These are phyloP conservation scores for Aldrovandia affinis DNA, from an alignment of 2,797 vertebrate genomes.

Conservation along the genomic window DNA sequence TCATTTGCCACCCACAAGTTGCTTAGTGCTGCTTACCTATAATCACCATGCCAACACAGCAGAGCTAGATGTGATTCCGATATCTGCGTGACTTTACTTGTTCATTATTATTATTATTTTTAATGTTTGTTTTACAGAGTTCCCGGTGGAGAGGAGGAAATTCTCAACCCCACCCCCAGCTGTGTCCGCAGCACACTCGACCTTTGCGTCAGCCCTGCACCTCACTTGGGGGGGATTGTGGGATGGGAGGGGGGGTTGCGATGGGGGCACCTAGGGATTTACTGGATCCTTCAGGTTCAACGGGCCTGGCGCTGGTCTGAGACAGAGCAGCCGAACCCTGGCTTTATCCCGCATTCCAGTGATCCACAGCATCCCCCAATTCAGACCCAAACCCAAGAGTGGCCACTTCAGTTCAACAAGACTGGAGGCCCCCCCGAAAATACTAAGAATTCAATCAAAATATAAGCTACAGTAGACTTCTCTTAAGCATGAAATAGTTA, in stretches of 20 bases:
- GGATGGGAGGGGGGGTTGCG: background rate
- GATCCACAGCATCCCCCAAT: background rate
- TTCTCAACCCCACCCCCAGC: constrained; percentile 12
- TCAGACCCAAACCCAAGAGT: too few relatives aligned
- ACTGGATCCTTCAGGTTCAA: constrained; percentile 21
- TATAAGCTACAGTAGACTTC: background rate
- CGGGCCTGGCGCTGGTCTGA: background rate
- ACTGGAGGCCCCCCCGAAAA: too few relatives aligned
- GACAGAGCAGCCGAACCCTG: constrained; percentile 11
- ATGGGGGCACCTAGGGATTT: background rate
- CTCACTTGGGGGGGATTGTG: background rate
- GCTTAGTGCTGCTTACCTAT: constrained; percentile 29
- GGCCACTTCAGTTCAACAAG: background rate
- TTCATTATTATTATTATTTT: background rate
- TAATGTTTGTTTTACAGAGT: background rate
- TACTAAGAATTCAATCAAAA: too few relatives aligned
- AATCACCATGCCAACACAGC: constrained; percentile 21
- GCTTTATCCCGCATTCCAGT: background rate
- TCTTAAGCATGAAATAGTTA: background rate
- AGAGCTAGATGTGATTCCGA: constrained; percentile 3
- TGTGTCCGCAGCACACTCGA: background rate
- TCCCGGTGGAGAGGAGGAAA: constrained; percentile 19
- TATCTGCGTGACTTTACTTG: constrained; percentile 16
- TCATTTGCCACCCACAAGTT: constrained; percentile 33
- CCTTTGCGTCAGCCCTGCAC: background rate